These are phyloP conservation scores for Caprella mutica DNA, from an alignment of 2,888 invertebrate species.

Conservation along the genomic window DNA sequence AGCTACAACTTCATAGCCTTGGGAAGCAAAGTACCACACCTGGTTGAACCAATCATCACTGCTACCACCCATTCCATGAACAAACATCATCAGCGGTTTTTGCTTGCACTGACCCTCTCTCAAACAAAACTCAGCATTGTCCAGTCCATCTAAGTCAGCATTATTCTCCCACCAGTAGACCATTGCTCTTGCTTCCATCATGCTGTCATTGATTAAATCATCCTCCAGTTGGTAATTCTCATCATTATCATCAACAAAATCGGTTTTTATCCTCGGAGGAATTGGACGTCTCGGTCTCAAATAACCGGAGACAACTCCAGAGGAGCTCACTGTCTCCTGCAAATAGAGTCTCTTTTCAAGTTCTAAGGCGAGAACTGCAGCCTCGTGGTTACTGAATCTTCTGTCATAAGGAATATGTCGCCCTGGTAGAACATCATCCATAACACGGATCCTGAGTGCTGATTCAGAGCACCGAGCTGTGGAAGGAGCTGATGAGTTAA, in stretches of 20 bases:
- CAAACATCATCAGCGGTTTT: slow-evolving; percentile 49
- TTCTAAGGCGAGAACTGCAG: too few species aligned
- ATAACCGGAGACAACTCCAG: too few species aligned
- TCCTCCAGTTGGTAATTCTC: too few species aligned
- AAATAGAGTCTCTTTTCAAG: too few species aligned
- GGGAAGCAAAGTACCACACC: slow-evolving; percentile 46
- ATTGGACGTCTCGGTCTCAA: too few species aligned
- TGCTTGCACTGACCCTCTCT: slow-evolving; percentile 28
- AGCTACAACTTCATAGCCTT: slow-evolving; percentile 45
- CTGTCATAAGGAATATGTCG: too few species aligned
- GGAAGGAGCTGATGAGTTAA: neutral
- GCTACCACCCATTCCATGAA: slow-evolving; percentile 57
- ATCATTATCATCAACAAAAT: too few species aligned
- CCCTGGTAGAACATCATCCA: too few species aligned
- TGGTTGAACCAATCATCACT: slow-evolving; percentile 53
- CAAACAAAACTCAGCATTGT: slow-evolving; percentile 24
- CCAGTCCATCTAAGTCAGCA: neutral
- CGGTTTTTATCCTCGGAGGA: too few species aligned
- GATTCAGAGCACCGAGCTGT: slow-evolving; percentile 5
- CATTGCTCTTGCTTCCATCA: slow-evolving; percentile 24
- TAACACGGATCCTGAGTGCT: slow-evolving; percentile 1
- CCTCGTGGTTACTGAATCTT: too few species aligned
- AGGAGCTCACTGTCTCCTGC: too few species aligned
- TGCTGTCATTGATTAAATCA: neutral
- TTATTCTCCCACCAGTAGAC: slow-evolving; percentile 31